These are phyloP conservation scores for Hepsetus odoe DNA, from an alignment of 2,113 vertebrate species.

Conservation along the genomic window DNA sequence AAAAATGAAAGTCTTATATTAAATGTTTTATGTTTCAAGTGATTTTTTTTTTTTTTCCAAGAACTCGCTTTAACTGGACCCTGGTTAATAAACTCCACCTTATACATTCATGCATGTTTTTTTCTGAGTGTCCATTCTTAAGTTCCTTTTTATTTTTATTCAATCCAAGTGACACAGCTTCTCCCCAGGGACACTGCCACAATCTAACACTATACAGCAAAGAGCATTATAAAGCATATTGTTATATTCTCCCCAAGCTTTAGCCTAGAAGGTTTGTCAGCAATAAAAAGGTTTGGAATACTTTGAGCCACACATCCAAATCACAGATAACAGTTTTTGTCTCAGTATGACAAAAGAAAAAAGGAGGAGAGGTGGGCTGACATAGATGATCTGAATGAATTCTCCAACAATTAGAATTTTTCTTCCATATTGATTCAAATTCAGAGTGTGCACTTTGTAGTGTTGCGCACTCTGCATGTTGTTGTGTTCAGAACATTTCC, in stretches of 20 bases:
- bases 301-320: constrained; percentile 11
- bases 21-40: no score
- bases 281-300: neutral
- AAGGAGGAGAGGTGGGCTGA: neutral
- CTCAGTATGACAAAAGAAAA: neutral
- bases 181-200: neutral
- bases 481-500: constrained; percentile 21
- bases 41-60: no score
- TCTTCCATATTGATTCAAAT: constrained; percentile 33
- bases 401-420: constrained; percentile 24
- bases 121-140: neutral
- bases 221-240: neutral
- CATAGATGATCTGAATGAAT: constrained; percentile 23
- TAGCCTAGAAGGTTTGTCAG: neutral
- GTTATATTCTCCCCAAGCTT: neutral
- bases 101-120: neutral
- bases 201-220: neutral
- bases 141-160: neutral
- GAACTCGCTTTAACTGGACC: no score
- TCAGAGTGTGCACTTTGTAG: constrained; percentile 19
- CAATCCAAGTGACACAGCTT: neutral
- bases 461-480: constrained; percentile 6
- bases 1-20: no score
- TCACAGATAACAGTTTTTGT: constrained; percentile 32
- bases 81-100: neutral